Evolutionary conservation across 2,797 vertebrate genomes (phyloP), one percentile per base, ranked within the genome.

Genomic region (Gorsachius magnificus): DNA sequence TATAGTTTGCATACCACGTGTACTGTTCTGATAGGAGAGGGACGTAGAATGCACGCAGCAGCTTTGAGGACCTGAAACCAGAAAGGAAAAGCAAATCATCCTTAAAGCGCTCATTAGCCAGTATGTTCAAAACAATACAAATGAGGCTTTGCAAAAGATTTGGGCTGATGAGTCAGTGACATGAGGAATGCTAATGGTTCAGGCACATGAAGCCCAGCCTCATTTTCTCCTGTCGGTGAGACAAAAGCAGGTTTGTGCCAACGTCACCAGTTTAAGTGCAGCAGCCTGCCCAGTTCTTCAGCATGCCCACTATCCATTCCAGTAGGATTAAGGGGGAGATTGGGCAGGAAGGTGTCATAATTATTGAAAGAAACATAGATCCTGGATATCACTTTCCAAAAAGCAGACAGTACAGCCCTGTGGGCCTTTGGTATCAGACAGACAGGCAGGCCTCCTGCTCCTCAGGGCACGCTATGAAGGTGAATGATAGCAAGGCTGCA

Each of bases 31-130:
- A 99, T 85, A 99, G 97, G 82, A 99, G 98, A 0, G 99, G 99
- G 78, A 99, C 6, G 93, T 99, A 99, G 97, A 99, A 99, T 0
- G 99, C 99, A 94, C 99, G 98, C 90, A 99, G 98, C 81, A 99
- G 93, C 96, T 98, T 98, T 6, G 99, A 99, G 25, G 99, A 99
- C 97, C 99, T 99, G 97, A 50, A 68, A 94, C 26, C 95, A 66
- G 61, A 56, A 48, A 58, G 68, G 18, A 26, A 61, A 80, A 66
- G 35, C 3, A 72, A 36, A 45, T 60, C 21, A 25, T 25, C 31
- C 50, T n/a, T 5, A 13, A 53, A 80, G 3, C 2, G 1, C 35
- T 70, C 57, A 20, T 71, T 48, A 75, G 66, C 48, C 38, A 43
- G 29, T 3, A 16, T 2, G 13, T 43, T 54, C 81, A 82, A 60